Percentiles rank a stretch among this genome's conserved stretches.
These are phyloP conservation scores for Allobates femoralis DNA, from an alignment of 2,797 vertebrate genomes.

Conservation along the genomic window DNA sequence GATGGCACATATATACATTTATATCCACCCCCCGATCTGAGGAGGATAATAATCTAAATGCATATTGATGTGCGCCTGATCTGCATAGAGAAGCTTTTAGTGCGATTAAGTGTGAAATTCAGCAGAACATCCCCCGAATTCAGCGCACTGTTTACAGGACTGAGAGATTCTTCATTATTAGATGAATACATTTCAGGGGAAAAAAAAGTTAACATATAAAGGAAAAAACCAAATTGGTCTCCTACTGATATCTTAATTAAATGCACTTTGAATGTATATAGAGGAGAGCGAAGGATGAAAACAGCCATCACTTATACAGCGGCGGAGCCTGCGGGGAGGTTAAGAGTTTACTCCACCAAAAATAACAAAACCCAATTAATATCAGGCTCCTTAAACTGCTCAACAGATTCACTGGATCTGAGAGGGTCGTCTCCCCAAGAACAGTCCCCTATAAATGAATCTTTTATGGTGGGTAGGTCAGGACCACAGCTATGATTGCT, in stretches of 20 bases:
- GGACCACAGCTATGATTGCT: too few relatives aligned
- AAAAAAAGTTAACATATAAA: conserved; percentile 21
- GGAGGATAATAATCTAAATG: conserved; percentile 43
- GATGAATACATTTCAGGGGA: conserved; percentile 29
- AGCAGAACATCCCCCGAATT: neutral
- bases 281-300: neutral
- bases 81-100: conserved; percentile 36
- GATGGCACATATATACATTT: neutral
- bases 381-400: neutral
- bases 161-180: conserved; percentile 15
- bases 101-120: conserved; percentile 46
- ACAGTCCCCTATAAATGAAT: too few relatives aligned
- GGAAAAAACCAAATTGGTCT: conserved; percentile 26
- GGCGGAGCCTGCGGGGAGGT: conserved; percentile 17
- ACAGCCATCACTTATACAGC: conserved; percentile 3
- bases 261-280: conserved; percentile 27
- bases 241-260: conserved; percentile 52
- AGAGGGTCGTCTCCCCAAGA: neutral
- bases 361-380: neutral
- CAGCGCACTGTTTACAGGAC: conserved; percentile 23
- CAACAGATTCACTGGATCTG: neutral
- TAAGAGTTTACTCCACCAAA: conserved; percentile 26
- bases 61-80: conserved; percentile 7
- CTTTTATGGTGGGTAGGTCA: too few relatives aligned
- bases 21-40: conserved; percentile 5